Evolutionary conservation across 1,140 invertebrate species (phyloP).

Genomic region (Drosophila pseudoobscura): DNA sequence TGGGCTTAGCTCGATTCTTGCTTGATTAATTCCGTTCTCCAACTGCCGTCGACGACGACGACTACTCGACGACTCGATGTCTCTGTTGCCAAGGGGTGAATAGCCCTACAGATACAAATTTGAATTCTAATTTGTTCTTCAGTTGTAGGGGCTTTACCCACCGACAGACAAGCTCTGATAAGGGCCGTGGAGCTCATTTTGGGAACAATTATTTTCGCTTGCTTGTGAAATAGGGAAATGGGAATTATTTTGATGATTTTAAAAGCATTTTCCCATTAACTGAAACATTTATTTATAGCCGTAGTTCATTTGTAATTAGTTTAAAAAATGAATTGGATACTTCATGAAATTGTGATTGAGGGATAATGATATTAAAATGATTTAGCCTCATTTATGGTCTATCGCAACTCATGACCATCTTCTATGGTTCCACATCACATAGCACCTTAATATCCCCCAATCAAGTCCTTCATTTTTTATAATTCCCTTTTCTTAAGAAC

Average conservation of each 20-base stretch:
- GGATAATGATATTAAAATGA: neutral
- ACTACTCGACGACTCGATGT: conserved; percentile 6
- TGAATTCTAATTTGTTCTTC: conserved; percentile 14
- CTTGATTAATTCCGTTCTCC: conserved; percentile 42
- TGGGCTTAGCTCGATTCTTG: conserved; percentile 23
- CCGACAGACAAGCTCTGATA: conserved; percentile 1
- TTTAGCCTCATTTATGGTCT: no score
- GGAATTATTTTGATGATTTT: conserved; percentile 5
- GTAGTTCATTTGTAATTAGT: neutral
- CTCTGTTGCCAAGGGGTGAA: conserved; percentile 45
- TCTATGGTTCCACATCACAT: neutral
- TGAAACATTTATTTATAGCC: neutral
- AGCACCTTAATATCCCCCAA: neutral
- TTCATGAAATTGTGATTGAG: neutral
- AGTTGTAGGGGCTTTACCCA: neutral
- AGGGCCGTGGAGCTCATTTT: neutral
- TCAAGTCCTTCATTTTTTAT: neutral
- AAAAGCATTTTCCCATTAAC: conserved; percentile 16
- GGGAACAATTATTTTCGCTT: neutral
- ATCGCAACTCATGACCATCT: no score
- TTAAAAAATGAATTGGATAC: neutral
- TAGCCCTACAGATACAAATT: conserved; percentile 21
- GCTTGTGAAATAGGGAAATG: neutral
- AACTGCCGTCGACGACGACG: neutral
- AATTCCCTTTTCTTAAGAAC: neutral